Base-by-base conservation (phyloP, 2,797 vertebrate species). In the Choloepus didactylus region DNA sequence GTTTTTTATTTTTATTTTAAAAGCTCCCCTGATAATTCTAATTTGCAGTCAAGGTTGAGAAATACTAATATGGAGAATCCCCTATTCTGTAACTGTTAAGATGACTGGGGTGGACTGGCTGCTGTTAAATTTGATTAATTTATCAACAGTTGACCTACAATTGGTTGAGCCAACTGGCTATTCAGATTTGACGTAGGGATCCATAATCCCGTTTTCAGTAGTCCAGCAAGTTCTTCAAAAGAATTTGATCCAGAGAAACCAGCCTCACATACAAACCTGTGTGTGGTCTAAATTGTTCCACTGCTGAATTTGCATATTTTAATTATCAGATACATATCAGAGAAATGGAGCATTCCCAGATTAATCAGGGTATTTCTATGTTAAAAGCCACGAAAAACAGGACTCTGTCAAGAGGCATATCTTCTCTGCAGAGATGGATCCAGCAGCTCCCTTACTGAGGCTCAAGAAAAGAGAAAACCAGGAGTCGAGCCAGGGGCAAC, bases 321-420 rank as follows among this genome's bases (percentile, higher is more conserved):
- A 94, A 96, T 93, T 96, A 93, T 97, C 73, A 94, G 66, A 92
- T 94, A 86, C 89, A 91, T 95, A 94, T 94, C 69, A 70, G 80
- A 91, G 59, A 82, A 97, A 95, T 54, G 93, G 88, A 96, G 84
- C 51, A 25, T 89, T 96, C 70, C 60, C 85, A 89, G 35, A 95
- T 94, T 94, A 97, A 72, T 96, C 94, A 94, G 91, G 95, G 51
- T 23, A 67, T 59, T 72, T 96, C 31, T 83, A 79, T 96, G 79
- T 44, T 79, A 77, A 88, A 93, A 96, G 93, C 59, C 51, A 89
- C 66, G 70, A 41, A 60, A 73, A 92, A 64, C 73, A 77, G 46
- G 84, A 86, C 67, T 67, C 67, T 85, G 73, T 72, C 80, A 81
- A 67, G 60, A 86, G 66, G 46, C 41, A 64, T 19, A 35, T 38